Conservation (phyloP, 2,797 vertebrate species). For the Takifugu ocellatus region DNA sequence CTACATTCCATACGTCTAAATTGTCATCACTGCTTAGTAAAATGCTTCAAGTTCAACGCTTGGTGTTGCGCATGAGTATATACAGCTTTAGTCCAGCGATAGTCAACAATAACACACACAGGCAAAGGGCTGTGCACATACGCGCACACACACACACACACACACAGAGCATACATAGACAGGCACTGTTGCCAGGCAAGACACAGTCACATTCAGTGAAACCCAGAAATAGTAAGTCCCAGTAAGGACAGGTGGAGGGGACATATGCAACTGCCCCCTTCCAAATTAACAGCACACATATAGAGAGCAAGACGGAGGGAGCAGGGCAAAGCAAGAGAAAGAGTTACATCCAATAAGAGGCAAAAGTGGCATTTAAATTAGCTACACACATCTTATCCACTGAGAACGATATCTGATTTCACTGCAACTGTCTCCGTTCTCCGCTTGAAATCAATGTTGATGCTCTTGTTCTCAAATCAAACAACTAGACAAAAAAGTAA, state of each 20-base stretch:
- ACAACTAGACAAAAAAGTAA: too few relatives aligned
- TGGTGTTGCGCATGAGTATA: constrained; percentile 23
- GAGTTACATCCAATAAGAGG: neutral
- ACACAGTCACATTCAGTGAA: constrained; percentile 41
- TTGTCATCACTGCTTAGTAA: neutral
- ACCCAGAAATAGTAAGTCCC: constrained; percentile 54
- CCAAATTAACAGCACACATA: constrained; percentile 37
- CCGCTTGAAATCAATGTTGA: too few relatives aligned
- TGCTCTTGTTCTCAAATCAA: too few relatives aligned
- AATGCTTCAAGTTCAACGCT: constrained; percentile 18
- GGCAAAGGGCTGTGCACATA: neutral
- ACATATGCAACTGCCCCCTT: constrained; percentile 26
- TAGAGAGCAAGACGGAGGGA: constrained; percentile 6
- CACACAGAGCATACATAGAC: constrained; percentile 11
- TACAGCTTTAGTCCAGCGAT: constrained; percentile 23
- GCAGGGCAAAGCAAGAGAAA: neutral
- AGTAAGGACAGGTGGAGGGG: constrained; percentile 58
- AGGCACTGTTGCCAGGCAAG: constrained; percentile 56
- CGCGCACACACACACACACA: neutral
- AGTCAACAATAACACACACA: neutral
- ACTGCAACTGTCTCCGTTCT: too few relatives aligned
- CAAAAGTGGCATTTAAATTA: neutral
- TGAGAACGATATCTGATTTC: too few relatives aligned
- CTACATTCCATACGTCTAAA: constrained; percentile 6
- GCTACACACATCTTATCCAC: too few relatives aligned